A percentile compares a stretch with the other conserved stretches of the same genome.
Evolutionary conservation across 2,113 vertebrate genomes (phyloP).

Genomic region (Mesoclemmys tuberculata): DNA sequence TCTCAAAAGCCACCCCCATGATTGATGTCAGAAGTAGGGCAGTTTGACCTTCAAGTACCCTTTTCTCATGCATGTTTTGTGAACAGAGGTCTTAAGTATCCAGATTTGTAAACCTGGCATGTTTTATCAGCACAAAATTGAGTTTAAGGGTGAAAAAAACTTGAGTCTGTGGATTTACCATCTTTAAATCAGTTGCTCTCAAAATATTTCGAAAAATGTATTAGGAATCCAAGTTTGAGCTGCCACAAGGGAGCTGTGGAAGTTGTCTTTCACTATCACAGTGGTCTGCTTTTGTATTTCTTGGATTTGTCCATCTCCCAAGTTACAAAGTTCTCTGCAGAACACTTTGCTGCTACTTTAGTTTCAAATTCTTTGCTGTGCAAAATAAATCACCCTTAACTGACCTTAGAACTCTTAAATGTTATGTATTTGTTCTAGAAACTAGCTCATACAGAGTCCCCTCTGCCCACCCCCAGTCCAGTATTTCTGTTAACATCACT

Average conservation of each 20-base stretch:
- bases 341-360: not conserved
- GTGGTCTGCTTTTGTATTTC: not conserved
- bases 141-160: not conserved
- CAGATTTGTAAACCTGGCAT: not conserved
- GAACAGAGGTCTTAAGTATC: not conserved
- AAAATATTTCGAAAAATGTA: not conserved
- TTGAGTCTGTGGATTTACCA: rapidly evolving
- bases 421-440: not conserved
- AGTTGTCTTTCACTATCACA: not conserved
- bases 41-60: not conserved
- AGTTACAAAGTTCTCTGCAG: not conserved
- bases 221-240: rapidly evolving
- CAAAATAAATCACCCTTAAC: not conserved
- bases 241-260: not conserved
- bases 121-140: not conserved
- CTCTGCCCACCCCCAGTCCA: not conserved
- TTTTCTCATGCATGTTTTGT: not conserved
- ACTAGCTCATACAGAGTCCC: not conserved
- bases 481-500: not conserved
- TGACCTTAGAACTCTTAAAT: not conserved
- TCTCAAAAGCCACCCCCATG: not conserved
- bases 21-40: not conserved
- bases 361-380: not conserved
- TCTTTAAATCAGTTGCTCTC: not conserved
- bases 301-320: not conserved